Evolutionary conservation across 2,888 invertebrate species (phyloP).

Genomic region (Pristionchus mayeri): DNA sequence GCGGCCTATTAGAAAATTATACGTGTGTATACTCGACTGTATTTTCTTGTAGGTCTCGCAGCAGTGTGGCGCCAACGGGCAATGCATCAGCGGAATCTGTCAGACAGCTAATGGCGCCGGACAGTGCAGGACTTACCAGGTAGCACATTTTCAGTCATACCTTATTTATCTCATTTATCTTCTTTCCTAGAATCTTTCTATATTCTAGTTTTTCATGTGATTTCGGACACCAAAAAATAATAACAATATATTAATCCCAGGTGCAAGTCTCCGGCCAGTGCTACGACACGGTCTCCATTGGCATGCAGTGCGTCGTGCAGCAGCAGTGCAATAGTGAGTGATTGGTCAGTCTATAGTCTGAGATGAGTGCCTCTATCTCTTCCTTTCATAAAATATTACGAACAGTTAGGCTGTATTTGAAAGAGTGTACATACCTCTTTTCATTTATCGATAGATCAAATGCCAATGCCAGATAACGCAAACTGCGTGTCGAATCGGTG

Average conservation of each 20-base stretch:
- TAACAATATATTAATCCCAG: no score
- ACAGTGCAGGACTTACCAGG: not conserved
- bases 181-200: no score
- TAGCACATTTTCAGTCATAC: not conserved
- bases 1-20: no score
- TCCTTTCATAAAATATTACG: no score
- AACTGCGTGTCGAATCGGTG: not conserved
- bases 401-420: no score
- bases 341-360: no score
- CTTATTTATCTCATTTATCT: no score
- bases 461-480: not conserved
- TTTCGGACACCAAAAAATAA: no score
- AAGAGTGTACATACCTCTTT: no score
- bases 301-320: not conserved
- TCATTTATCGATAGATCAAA: not conserved
- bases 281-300: constrained; percentile 7
- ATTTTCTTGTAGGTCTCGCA: constrained; percentile 22
- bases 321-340: constrained; percentile 8
- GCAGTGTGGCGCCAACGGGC: not conserved
- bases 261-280: not conserved
- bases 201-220: no score
- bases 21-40: no score
- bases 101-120: not conserved
- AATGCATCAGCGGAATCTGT: constrained; percentile 9
- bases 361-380: no score